Conservation (phyloP, 1,140 invertebrate species). For the Octopus sinensis region DNA sequence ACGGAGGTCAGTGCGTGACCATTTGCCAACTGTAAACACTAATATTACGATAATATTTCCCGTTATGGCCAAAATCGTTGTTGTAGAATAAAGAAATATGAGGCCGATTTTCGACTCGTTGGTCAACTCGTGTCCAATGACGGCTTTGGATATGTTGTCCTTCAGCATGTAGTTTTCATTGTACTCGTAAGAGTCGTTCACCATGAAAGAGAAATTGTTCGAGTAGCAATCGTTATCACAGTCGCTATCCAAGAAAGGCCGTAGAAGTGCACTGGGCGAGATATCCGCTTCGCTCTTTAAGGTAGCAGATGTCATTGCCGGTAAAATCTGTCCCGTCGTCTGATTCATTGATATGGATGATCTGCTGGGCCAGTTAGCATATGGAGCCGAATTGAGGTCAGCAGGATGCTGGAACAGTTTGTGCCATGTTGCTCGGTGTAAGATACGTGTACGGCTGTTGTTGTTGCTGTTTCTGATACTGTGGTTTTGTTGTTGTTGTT, state of each 20-base stretch:
- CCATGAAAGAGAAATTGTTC: not conserved
- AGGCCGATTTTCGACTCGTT: constrained; percentile 27
- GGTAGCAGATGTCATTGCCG: too few relatives aligned
- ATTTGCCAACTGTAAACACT: constrained; percentile 41
- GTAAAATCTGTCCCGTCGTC: too few relatives aligned
- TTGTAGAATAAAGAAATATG: constrained; percentile 42
- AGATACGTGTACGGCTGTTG: too few relatives aligned
- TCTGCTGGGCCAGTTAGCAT: too few relatives aligned
- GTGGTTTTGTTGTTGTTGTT: too few relatives aligned
- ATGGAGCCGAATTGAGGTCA: too few relatives aligned
- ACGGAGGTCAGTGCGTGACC: constrained; percentile 47
- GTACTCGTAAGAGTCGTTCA: not conserved
- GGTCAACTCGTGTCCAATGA: constrained; percentile 6
- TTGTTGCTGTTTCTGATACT: too few relatives aligned
- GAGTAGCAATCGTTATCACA: not conserved
- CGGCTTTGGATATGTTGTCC: not conserved
- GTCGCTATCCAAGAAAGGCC: not conserved
- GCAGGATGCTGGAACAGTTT: too few relatives aligned
- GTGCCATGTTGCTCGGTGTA: too few relatives aligned
- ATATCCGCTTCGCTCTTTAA: too few relatives aligned
- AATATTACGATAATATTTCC: constrained; percentile 48
- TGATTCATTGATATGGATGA: too few relatives aligned
- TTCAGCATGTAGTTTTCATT: not conserved
- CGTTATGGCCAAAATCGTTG: constrained; percentile 43
- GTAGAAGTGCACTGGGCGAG: not conserved